Evolutionary conservation across 2,797 vertebrate species (phyloP).

Genomic region (Acanthiza pusilla): DNA sequence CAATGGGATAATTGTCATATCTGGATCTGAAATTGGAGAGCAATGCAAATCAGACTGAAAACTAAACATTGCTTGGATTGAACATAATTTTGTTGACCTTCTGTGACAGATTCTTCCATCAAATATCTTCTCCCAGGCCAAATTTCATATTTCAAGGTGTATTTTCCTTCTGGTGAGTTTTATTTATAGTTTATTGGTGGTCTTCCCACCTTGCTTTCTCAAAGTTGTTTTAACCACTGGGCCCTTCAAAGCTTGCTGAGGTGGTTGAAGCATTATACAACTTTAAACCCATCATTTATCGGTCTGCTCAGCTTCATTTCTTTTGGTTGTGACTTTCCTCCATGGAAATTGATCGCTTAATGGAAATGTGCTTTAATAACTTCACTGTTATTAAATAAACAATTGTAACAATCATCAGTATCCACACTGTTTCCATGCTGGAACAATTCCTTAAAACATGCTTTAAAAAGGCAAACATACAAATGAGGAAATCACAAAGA

Average conservation of each 20-base stretch:
- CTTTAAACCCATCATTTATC: neutral
- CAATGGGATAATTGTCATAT: neutral
- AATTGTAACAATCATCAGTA: neutral
- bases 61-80: neutral
- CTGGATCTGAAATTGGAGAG: neutral
- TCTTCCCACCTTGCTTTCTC: neutral
- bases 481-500: slow-evolving; percentile 5
- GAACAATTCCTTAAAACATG: slow-evolving; percentile 63
- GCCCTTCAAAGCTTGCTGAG: neutral
- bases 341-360: neutral
- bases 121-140: neutral
- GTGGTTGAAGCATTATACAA: neutral
- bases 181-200: neutral
- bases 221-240: neutral
- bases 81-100: neutral
- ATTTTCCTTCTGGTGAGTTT: neutral
- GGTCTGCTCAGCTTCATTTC: neutral
- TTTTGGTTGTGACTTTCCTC: slow-evolving; percentile 3
- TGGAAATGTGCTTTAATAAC: neutral
- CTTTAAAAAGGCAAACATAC: slow-evolving; percentile 50
- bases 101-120: neutral
- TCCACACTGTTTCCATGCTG: slow-evolving; percentile 63
- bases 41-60: neutral
- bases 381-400: slow-evolving; percentile 41
- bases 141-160: neutral